Evolutionary conservation across 2,888 invertebrate genomes (phyloP), one percentile per base, ranked within the genome.

Genomic region (Xestoiulus laeticollis): DNA sequence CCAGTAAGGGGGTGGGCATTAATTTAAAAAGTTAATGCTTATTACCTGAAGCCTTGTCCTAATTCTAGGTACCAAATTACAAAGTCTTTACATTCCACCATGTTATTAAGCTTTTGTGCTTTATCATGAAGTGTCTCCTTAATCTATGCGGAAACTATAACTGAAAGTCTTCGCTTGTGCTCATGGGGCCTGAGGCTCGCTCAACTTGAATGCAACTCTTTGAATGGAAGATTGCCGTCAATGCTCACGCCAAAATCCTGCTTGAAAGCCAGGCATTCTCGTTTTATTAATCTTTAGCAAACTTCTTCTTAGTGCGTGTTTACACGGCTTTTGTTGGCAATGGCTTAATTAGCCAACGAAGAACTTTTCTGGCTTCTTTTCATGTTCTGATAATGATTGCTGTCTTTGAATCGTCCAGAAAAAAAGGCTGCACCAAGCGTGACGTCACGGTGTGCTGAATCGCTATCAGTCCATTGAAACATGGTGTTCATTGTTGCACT

Each of bases 221-320:
- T 68, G 6, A 68, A 26, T 6, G 8, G n/a, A 38, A 22, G n/a
- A 68, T 5, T 38, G 1, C 38, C 59, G 22, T 22, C 59, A 68
- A 68, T 22, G 59, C 22, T 68, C 19, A 68, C 59, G 59, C 59
- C 59, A 68, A 68, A 68, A 68, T 68, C 59, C 5, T 68, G 59
- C 59, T n/a, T 68, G n/a, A 68, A 68, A 68, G 22, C 59, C 8
- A 68, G 10, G 8, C 2, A 22, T 68, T 68, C 22, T 68, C 22
- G 19, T 68, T 68, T 68, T 68, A 68, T 68, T 68, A 68, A 26
- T 68, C 59, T 68, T 68, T 68, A 68, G 22, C 22, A 68, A 68
- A 12, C 43, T 43, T 5, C 59, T 68, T 68, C 12, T 68, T 19
- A 10, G 22, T 68, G 59, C 59, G 26, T 68, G 59, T 22, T 68